Evolutionary conservation across 2,888 invertebrate species (phyloP).

Genomic region (Fabriciana adippe): DNA sequence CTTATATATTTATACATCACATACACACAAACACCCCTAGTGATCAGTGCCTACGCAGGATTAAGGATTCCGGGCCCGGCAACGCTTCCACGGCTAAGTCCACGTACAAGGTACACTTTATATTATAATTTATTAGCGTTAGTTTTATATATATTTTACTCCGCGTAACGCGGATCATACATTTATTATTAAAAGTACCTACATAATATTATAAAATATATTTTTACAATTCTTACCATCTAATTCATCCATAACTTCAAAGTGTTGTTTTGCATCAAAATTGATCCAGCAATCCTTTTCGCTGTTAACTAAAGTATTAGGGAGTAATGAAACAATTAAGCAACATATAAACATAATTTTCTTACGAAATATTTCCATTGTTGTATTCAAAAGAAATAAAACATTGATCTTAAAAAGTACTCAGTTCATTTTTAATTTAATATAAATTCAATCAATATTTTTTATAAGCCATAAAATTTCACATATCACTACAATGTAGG

Average conservation of each 20-base stretch:
- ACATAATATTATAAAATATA: background rate
- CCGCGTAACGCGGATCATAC: too few species aligned
- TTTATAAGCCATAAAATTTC: slow-evolving; percentile 22
- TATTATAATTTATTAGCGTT: too few species aligned
- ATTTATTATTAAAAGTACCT: too few species aligned
- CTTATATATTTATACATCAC: too few species aligned
- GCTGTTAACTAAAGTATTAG: slow-evolving; percentile 1
- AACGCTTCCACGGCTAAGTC: too few species aligned
- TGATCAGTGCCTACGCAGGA: too few species aligned
- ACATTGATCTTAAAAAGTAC: background rate
- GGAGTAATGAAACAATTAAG: background rate
- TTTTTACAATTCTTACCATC: slow-evolving; percentile 48
- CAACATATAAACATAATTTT: background rate
- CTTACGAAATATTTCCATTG: slow-evolving; percentile 17
- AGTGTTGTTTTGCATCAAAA: slow-evolving; percentile 46
- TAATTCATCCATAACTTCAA: slow-evolving; percentile 49
- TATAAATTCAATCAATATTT: background rate
- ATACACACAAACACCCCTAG: too few species aligned
- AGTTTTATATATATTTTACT: too few species aligned
- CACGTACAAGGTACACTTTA: too few species aligned
- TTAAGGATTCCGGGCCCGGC: too few species aligned
- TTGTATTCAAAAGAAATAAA: background rate
- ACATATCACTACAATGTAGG: slow-evolving; percentile 10
- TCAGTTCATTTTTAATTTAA: background rate
- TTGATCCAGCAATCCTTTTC: slow-evolving; percentile 53